Base-by-base conservation (phyloP, 2,113 vertebrate genomes). In the Labrus mixtus region DNA sequence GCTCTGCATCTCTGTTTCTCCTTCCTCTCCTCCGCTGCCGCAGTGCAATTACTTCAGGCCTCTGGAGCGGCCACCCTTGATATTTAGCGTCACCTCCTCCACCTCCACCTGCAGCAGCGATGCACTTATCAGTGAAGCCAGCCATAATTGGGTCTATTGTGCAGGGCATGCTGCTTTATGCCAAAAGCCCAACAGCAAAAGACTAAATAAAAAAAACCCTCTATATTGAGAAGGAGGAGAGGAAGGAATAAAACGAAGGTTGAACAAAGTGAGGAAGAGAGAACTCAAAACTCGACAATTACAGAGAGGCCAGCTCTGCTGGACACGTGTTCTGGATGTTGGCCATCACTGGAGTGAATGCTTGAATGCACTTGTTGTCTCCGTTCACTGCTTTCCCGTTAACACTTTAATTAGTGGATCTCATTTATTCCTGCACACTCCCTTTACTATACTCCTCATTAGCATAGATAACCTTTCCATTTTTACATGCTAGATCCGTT, bases 31-130 rank as follows among this genome's bases (percentile, higher is more conserved):
- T 65, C 20, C 6, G 10, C 67, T 87, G 85, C 90, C 20, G 81
- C 88, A 87, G 79, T 81, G 84, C 84, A 84, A 87, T 89, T 84
- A 88, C 78, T 53, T 58, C 57, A 79, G 80, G 78, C 56, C 79
- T 77, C 63, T 37, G 33, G 75, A 76, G 78, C 63, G 36, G 76
- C 78, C 67, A 78, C 76, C 78, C 64, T 76, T 87, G 81, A 83
- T 87, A 82, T 90, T 88, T 72, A 90, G 66, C 83, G 73, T 81
- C 70, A 73, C 65, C 71, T 74, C 77, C 65, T 76, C 67, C 77
- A 71, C 73, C 70, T 79, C 76, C 53, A 74, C 78, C 82, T 80
- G 76, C 60, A 43, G 75, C 73, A 16, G 55, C 19, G 45, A 63
- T 41, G 57, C 70, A 57, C 81, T 91, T 87, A 73, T 81, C 74